Evolutionary conservation across 2,113 vertebrate genomes (phyloP).

Genomic region (Aix galericulata): DNA sequence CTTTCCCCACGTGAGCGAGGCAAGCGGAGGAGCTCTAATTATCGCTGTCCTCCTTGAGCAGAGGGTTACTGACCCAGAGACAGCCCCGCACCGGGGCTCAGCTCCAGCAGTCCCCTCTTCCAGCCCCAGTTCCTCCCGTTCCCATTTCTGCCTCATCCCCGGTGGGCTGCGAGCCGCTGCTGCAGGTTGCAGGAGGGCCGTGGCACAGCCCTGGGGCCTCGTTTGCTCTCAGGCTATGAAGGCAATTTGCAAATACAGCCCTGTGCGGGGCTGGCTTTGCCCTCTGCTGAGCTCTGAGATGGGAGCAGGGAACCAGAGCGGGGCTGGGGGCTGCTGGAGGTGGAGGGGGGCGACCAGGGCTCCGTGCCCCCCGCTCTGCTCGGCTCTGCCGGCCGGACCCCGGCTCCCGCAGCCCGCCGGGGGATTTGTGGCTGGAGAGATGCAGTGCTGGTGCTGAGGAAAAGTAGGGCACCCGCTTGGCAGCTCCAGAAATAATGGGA

Average conservation of each 20-base stretch:
- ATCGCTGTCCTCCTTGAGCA: not conserved
- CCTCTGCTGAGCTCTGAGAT: too few species aligned
- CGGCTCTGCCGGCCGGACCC: not conserved
- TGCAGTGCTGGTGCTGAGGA: not conserved
- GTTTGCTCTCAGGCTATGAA: not conserved
- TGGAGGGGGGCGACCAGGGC: too few species aligned
- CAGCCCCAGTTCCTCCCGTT: not conserved
- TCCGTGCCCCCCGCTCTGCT: not conserved
- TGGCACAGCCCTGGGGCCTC: not conserved
- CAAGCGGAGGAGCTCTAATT: not conserved
- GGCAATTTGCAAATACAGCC: not conserved
- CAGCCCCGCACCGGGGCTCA: accelerated
- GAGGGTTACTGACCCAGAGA: not conserved
- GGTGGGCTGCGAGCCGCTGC: not conserved
- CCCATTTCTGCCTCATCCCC: not conserved
- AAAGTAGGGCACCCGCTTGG: slow-evolving; percentile 23
- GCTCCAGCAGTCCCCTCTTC: not conserved
- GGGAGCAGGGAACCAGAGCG: too few species aligned
- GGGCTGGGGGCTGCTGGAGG: too few species aligned
- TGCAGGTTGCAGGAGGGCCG: too few species aligned
- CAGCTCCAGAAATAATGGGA: slow-evolving; percentile 40
- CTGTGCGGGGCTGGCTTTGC: too few species aligned
- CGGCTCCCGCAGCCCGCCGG: not conserved
- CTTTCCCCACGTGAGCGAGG: not conserved
- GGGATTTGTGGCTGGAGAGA: slow-evolving; percentile 8